Evolutionary conservation across 2,888 invertebrate species (phyloP), one percentile per base, ranked within the genome.

Genomic region (Ctena decussata): DNA sequence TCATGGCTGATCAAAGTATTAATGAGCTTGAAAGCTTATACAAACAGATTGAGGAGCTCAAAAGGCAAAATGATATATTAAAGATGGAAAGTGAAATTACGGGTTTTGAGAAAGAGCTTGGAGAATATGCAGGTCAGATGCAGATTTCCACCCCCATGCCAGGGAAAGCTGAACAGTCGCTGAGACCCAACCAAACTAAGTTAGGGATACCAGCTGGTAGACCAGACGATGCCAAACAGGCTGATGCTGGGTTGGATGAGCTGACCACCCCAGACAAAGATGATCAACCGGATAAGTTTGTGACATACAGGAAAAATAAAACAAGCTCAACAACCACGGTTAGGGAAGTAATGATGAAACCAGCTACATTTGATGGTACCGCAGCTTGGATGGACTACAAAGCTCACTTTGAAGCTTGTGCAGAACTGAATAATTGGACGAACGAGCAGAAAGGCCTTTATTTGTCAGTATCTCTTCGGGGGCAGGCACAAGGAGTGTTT

Each of bases 351-450:
- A 53, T 21, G 12, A 53, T 53, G 53, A 53, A 53, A 53, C 53
- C 53, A n/a, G 77, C 65, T 18, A 85, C 82, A 8, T 81, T 53
- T 76, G 85, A 82, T 37, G 82, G 82, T 12, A 72, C 15, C 5
- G 24, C 8, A 5, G 75, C 82, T 21, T 85, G 78, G 85, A 24
- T 21, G 0, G 85, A 82, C 32, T 82, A 76, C 27, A 79, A 57
- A 41, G 75, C 79, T 15, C 82, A 82, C 35, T 82, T 82, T 71
- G 77, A 80, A 41, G 27, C 57, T 32, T 57, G 60, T 70, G 80
- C 81, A 11, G 44, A 24, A 27, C 6, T 85, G 6, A 71, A 69
- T 8, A 30, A 57, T 18, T 77, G 81, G 81, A 75, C 5, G n/a
- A 32, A 73, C 24, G 27, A 72, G 18, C 21, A 85, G 35, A 80